Evolutionary conservation across 1,140 invertebrate genomes (phyloP), one percentile per base, ranked within the genome.

Genomic region (Drosophila subpulchrella): DNA sequence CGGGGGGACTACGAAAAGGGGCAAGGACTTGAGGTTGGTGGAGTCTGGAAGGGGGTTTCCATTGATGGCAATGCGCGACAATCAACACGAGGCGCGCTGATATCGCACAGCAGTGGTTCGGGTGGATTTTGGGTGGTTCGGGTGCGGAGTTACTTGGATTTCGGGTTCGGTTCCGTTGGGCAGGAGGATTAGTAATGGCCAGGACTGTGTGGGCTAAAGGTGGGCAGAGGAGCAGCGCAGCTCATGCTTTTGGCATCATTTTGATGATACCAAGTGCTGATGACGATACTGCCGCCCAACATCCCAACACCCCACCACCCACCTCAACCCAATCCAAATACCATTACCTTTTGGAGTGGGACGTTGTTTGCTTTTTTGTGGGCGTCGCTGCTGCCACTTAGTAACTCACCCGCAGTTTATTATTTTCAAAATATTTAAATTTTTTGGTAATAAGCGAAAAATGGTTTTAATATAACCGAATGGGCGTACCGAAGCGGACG

Each of bases 381-480:
- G 81, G 81, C 61, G 61, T 66, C 39, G 58, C 66, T 57, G 75
- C 46, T 67, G 78, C 65, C 81, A 91, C 89, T 91, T 91, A 91
- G 78, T 91, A 91, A 91, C 89, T 91, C 89, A 91, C 89, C 89
- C 90, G 89, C 89, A 89, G 89, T 91, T 91, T 91, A 91, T 91
- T 91, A 91, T 91, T 91, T 89, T 91, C 71, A 86, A 91, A 91
- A 91, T 91, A 91, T 91, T 91, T 80, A 91, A 91, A 91, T 91
- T 91, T 90, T 91, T 89, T 83, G 81, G 81, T 91, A 91, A 91
- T 91, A 91, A 91, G 84, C 89, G 83, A 80, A 91, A 91, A 91
- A 88, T 84, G 78, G 78, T 83, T 84, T 83, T 84, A 81, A 88
- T 88, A 84, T 84, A 89, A 83, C 71, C 76, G 60, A 88, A 83